phyloP scores from a whole-genome alignment of 2,797 vertebrate genomes.

The Pseudochromis fuscus region DNA sequence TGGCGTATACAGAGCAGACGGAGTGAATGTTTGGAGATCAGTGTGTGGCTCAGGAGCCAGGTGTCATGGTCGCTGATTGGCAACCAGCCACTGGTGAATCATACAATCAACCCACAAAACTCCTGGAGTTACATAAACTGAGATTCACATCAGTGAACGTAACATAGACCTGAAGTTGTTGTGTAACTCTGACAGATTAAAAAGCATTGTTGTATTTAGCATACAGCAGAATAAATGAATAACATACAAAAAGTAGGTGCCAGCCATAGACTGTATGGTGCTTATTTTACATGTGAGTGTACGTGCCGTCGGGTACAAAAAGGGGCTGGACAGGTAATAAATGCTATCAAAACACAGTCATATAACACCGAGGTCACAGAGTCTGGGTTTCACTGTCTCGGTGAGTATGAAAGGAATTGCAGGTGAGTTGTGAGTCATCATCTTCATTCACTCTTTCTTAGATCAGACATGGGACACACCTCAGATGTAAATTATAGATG shows the following conservation, averaged over 20 bases:
- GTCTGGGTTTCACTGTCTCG: background rate
- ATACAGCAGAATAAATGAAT: background rate
- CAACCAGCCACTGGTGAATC: constrained; percentile 39
- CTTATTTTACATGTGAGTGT: constrained; percentile 12
- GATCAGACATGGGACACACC: constrained; percentile 10
- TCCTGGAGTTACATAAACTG: background rate
- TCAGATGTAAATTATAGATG: background rate
- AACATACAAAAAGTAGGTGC: background rate
- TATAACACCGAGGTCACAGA: constrained; percentile 40
- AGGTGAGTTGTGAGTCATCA: background rate
- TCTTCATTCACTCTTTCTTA: background rate
- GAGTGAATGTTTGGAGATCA: too few relatives aligned
- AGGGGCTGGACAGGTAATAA: constrained; percentile 25
- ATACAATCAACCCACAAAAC: background rate
- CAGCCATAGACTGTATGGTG: too few relatives aligned
- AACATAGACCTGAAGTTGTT: background rate
- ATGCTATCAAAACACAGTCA: constrained; percentile 5
- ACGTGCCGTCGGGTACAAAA: constrained; percentile 13
- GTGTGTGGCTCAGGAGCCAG: accelerated
- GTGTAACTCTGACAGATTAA: too few relatives aligned
- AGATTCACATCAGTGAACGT: background rate
- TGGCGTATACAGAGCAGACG: too few relatives aligned
- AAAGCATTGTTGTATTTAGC: background rate
- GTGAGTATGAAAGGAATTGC: background rate
- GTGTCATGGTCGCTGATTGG: constrained; percentile 18